A percentile compares a stretch with the other conserved stretches of the same genome.
Evolutionary conservation across 2,888 invertebrate genomes (phyloP).

Genomic region (Cheilosia pagana): DNA sequence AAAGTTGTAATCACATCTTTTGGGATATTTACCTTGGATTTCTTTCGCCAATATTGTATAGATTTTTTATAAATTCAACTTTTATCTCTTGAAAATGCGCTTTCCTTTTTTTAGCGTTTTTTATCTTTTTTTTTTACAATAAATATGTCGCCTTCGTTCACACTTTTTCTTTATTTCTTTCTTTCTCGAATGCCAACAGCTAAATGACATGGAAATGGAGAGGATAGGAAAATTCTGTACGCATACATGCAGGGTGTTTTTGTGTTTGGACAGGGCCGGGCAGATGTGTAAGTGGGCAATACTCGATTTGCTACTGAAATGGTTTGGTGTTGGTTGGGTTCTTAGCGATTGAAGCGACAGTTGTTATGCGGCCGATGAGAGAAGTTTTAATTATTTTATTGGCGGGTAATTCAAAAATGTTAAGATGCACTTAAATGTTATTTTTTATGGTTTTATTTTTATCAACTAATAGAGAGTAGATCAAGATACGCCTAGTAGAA

Average conservation of each 20-base stretch:
- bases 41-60: constrained; percentile 64
- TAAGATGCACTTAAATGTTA: neutral
- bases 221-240: constrained; percentile 75
- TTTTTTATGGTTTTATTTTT: no score
- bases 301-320: constrained; percentile 27
- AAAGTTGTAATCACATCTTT: constrained; percentile 15
- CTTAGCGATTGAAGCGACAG: constrained; percentile 35
- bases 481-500: no score
- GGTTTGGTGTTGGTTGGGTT: constrained; percentile 32
- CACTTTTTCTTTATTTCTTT: constrained; percentile 75
- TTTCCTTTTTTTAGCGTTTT: constrained; percentile 66
- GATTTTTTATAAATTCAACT: constrained; percentile 62
- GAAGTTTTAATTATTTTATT: constrained; percentile 27
- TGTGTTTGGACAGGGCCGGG: constrained; percentile 40
- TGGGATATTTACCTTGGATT: constrained; percentile 68
- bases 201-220: constrained; percentile 76
- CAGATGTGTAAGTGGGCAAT: constrained; percentile 21
- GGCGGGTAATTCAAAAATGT: constrained; percentile 62
- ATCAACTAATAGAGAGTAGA: no score
- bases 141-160: constrained; percentile 74
- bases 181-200: constrained; percentile 77
- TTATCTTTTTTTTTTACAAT: constrained; percentile 71
- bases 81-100: constrained; percentile 72
- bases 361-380: constrained; percentile 41
- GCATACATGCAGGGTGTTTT: constrained; percentile 37